These are phyloP conservation scores for Puffinus mauretanicus DNA, from an alignment of 2,113 vertebrate genomes.

Conservation along the genomic window DNA sequence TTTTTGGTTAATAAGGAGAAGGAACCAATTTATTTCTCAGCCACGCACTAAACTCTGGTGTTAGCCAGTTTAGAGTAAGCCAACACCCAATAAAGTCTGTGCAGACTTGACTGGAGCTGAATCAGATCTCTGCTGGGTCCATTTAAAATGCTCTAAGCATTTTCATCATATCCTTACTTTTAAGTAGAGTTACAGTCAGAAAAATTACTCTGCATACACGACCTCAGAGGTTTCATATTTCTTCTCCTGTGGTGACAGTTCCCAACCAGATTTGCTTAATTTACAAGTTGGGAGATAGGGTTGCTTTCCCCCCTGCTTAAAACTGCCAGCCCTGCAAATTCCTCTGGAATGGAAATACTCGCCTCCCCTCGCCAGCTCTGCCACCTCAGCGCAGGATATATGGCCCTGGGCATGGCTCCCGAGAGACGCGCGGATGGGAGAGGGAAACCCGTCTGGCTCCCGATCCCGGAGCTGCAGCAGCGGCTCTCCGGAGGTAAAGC, in stretches of 20 bases:
- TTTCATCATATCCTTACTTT: slow-evolving; percentile 67
- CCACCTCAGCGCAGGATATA: neutral
- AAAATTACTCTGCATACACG: slow-evolving; percentile 67
- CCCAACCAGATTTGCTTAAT: slow-evolving; percentile 43
- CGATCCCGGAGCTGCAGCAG: rapidly evolving
- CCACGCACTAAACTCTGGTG: slow-evolving; percentile 50
- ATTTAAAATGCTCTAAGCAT: slow-evolving; percentile 69
- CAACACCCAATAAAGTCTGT: neutral
- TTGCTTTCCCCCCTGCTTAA: neutral
- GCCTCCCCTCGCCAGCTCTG: neutral
- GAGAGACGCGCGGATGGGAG: rapidly evolving
- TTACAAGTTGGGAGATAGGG: slow-evolving; percentile 61
- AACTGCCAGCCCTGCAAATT: slow-evolving; percentile 58
- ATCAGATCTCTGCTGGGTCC: slow-evolving; percentile 13
- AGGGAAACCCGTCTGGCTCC: neutral
- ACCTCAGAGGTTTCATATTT: slow-evolving; percentile 58
- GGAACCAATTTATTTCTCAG: slow-evolving; percentile 60
- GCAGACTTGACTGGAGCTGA: neutral
- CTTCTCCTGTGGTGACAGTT: slow-evolving; percentile 39
- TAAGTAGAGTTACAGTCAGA: slow-evolving; percentile 67
- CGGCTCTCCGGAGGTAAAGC: neutral
- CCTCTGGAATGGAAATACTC: neutral
- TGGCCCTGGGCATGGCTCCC: neutral
- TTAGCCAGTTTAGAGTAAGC: neutral
- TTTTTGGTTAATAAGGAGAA: slow-evolving; percentile 1